These are phyloP conservation scores for Morinoia aosen DNA, from an alignment of 2,888 invertebrate species.

Conservation along the genomic window DNA sequence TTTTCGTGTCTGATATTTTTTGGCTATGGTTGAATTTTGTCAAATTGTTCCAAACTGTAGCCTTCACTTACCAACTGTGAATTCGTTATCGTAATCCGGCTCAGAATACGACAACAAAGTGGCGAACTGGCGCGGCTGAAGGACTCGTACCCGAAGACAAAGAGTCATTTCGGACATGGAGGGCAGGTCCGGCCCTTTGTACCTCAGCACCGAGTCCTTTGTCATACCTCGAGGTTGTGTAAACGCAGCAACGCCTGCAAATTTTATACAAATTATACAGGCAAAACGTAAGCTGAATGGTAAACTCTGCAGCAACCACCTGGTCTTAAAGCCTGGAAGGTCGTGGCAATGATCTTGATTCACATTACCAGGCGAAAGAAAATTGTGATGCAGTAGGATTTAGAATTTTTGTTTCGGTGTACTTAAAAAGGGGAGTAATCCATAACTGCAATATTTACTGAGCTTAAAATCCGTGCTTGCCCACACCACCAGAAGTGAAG, in stretches of 20 bases:
- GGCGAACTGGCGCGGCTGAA: not conserved
- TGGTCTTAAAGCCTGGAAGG: too few relatives aligned
- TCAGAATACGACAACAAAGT: not conserved
- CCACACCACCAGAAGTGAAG: not conserved
- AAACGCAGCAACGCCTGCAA: slow-evolving; percentile 6
- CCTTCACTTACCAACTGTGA: not conserved
- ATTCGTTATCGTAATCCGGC: slow-evolving; percentile 24
- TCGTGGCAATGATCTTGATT: not conserved
- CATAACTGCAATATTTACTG: not conserved
- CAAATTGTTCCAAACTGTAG: not conserved
- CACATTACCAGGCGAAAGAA: not conserved
- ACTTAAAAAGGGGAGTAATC: too few relatives aligned
- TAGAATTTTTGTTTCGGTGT: not conserved
- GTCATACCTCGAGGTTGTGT: slow-evolving; percentile 6
- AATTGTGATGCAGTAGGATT: not conserved
- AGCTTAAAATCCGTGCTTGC: not conserved
- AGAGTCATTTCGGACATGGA: not conserved
- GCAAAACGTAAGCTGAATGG: not conserved
- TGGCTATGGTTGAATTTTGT: not conserved
- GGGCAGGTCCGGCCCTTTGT: not conserved
- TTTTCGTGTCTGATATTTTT: not conserved
- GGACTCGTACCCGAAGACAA: not conserved
- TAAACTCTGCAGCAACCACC: too few relatives aligned
- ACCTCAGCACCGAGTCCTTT: not conserved
- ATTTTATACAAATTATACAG: not conserved